These are phyloP conservation scores for Arothron firmamentum DNA, from an alignment of 2,113 vertebrate species.

Conservation along the genomic window DNA sequence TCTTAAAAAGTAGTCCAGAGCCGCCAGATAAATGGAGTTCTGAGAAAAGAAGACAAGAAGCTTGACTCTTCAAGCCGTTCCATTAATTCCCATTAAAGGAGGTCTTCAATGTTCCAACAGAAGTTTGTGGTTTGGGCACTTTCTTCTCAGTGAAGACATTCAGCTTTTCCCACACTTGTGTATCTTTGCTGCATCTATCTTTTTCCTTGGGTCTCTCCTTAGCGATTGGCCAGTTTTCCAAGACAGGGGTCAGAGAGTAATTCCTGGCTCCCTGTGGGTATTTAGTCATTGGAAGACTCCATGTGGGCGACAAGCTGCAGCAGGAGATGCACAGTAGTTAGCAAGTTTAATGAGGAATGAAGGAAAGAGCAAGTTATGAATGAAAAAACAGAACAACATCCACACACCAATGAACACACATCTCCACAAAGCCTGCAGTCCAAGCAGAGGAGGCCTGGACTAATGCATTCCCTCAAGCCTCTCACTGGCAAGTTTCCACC, in stretches of 20 bases:
- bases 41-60: constrained; percentile 30
- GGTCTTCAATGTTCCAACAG: constrained; percentile 47
- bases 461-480: constrained; percentile 3
- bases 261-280: constrained; percentile 32
- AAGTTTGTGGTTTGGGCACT: constrained; percentile 58
- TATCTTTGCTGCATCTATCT: constrained; percentile 36
- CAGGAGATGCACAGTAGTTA: constrained; percentile 6
- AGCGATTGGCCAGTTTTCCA: constrained; percentile 25
- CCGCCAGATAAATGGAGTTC: constrained; percentile 27
- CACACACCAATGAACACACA: constrained; percentile 4
- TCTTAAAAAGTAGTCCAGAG: constrained; percentile 34
- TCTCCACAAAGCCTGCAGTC: background rate
- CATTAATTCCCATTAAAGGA: constrained; percentile 47
- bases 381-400: constrained; percentile 8
- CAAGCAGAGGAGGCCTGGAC: background rate
- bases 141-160: constrained; percentile 39
- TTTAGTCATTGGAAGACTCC: constrained; percentile 11
- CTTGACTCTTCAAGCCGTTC: constrained; percentile 30
- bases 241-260: constrained; percentile 41
- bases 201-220: constrained; percentile 21
- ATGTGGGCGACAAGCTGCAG: constrained; percentile 17
- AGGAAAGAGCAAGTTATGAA: constrained; percentile 10
- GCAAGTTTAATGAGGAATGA: constrained; percentile 4
- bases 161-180: constrained; percentile 54
- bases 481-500: constrained; percentile 11